Base-by-base conservation (phyloP, 2,797 vertebrate species). In the Micropoecilia bifurca region DNA sequence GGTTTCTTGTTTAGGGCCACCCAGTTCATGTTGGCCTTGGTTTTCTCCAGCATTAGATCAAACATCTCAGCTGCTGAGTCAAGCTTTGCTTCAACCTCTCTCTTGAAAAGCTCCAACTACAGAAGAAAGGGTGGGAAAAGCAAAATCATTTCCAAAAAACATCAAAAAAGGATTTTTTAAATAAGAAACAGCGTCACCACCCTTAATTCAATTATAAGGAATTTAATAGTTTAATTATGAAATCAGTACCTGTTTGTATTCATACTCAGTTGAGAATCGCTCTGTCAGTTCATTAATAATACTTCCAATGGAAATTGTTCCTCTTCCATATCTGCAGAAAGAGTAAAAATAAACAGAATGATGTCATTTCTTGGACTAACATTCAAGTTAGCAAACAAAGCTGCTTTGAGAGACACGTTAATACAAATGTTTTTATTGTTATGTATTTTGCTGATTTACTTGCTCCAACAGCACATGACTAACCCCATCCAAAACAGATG, bases 21-120 rank as follows among this genome's bases (percentile, higher is more conserved):
- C 98, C 98, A 99, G 2, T 96, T 93, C 39, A 97, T 97, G 93
- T 99, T 98, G 73, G 96, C 80, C 1, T 84, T 93, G 0, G 96
- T 97, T 63, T 80, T 94, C 93, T 98, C 97, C 90, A 98, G 93
- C 0, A 95, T 94, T 89, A 97, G 96, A 66, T 97, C 96, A 80
- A 99, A 80, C 0, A 95, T 84, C 6, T 88, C 71, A 0, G 93
- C 90, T 33, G 80, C 96, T 0, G 95, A 95, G 43, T 95, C 96
- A 0, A 97, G 94, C 12, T 96, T 95, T 0, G 76, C 75, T 1
- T 72, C 28, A 2, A 96, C 93, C 0, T 96, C 93, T 0, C 33
- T 3, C 90, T 96, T 96, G 84, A 98, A 97, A 89, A 92, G 92
- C 76, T 96, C 89, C 92, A 99, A 87, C 97, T 97, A 89, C 28